Evolutionary conservation across 2,888 invertebrate species (phyloP), one percentile per base, ranked within the genome.

Genomic region (Tethea ocularis): DNA sequence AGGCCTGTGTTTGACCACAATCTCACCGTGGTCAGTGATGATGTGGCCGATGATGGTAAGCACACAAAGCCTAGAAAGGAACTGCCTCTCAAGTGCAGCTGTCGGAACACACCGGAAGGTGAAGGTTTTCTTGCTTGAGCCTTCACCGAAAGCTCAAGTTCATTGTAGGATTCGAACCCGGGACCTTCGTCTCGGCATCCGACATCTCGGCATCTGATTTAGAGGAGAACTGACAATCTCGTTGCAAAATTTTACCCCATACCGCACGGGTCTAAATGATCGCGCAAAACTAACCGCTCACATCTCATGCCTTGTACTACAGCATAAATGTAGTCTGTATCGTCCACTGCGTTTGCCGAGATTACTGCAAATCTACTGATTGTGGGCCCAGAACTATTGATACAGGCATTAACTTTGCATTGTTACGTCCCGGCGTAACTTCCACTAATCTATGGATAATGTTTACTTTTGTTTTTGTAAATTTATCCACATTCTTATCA

Each of bases 281-380:
- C 64, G 61, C 56, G 7, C n/a, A 7, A n/a, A n/a, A 1, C n/a
- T n/a, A n/a, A 20, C 10, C 57, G 63, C 73, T 62, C 52, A 2
- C 70, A 17, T 17, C 75, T 76, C 46, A 46, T 46, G 10, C 7
- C 10, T 20, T 74, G 62, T 0, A 11, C 77, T 80, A 64, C 54
- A 20, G 0, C 17, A 10, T 52, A 52, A 62, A 57, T 68, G 62
- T 66, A 72, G 69, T 75, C 77, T 83, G 83, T 84, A 87, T 87
- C 84, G 73, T 64, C 59, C 77, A 68, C 64, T 76, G 78, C 78
- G 83, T 84, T 86, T 80, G 79, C 79, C 57, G 76, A 88, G 89
- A 89, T 90, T 89, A 89, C 79, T 72, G 81, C 81, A 81, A 87
- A 86, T 87, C 87, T 83, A 83, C 83, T 81, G 83, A 88, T 84